A percentile compares a stretch with the other conserved stretches of the same genome.
Evolutionary conservation across 2,797 vertebrate genomes (phyloP).

Genomic region (Chromobotia macracanthus): DNA sequence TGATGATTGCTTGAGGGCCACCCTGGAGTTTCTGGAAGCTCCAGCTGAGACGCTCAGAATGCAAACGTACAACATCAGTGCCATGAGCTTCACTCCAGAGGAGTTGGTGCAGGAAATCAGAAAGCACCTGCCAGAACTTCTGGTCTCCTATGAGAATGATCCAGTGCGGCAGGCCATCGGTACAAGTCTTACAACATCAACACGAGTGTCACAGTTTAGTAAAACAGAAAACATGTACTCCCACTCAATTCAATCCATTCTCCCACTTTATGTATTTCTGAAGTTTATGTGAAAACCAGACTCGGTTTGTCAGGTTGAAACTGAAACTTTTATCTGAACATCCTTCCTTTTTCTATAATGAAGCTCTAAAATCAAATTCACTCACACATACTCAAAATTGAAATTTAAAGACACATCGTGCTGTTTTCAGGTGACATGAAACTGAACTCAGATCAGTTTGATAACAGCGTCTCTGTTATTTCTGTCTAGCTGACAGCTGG

Average conservation of each 20-base stretch:
- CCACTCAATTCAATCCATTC: too few species aligned
- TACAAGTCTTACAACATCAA: slow-evolving; percentile 63
- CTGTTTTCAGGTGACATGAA: too few species aligned
- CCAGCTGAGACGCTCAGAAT: slow-evolving; percentile 83
- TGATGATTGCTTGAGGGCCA: slow-evolving; percentile 92
- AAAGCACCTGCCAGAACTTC: slow-evolving; percentile 89
- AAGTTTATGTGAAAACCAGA: too few species aligned
- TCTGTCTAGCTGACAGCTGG: slow-evolving; percentile 90
- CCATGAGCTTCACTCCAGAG: slow-evolving; percentile 94
- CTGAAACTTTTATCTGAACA: too few species aligned
- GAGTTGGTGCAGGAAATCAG: slow-evolving; percentile 87
- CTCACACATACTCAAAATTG: not conserved
- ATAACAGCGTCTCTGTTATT: not conserved
- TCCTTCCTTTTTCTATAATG: too few species aligned
- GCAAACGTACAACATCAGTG: slow-evolving; percentile 95
- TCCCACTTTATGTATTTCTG: too few species aligned
- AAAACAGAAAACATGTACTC: too few species aligned
- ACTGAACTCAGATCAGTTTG: not conserved
- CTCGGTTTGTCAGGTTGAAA: too few species aligned
- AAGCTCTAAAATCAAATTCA: too few species aligned
- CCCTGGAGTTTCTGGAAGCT: slow-evolving; percentile 90
- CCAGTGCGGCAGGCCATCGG: slow-evolving; percentile 90
- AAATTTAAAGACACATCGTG: too few species aligned
- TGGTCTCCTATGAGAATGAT: slow-evolving; percentile 86
- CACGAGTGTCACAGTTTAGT: too few species aligned